Base-by-base conservation (phyloP, 2,888 invertebrate genomes). In the Eudasyphora cyanicolor region DNA sequence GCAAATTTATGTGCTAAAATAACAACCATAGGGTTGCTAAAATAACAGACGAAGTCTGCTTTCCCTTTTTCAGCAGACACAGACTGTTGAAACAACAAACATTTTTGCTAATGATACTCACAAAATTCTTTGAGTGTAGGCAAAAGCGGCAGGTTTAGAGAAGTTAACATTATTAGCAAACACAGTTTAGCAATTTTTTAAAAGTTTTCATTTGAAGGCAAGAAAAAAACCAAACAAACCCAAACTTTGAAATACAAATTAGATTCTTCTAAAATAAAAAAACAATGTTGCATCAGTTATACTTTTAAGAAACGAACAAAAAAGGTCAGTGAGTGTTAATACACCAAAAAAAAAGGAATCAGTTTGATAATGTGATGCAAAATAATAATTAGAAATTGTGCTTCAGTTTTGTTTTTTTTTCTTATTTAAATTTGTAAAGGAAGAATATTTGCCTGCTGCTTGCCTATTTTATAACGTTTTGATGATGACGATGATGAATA, bases 401-500 rank as follows among this genome's bases (percentile, higher is more conserved):
- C 70, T 67, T 67, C 51, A 17, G 7, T 12, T 27, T 45, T 29
- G 54, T 29, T 60, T 60, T 77, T 57, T 42, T 60, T 45, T 57
- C n/a, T n/a, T n/a, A n/a, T n/a, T 49, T 29, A 10, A 29, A 29
- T 49, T n/a, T 71, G 54, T 51, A 71, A 54, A 35, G 35, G 14
- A 57, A 54, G 24, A 24, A 49, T 29, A 38, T 38, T n/a, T 17
- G 35, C 38, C 35, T 7, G 42, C 12, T 21, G 67, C 67, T 42
- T 73, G 73, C 73, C 57, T 75, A 17, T 76, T 74, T 76, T 62
- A 64, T 67, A 79, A 79, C n/a, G n/a, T n/a, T 62, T 73, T 42
- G 42, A 45, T 17, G 27, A n/a, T n/a, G n/a, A n/a, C n/a, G n/a
- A n/a, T n/a, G n/a, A n/a, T n/a, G n/a, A 60, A 60, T n/a, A 60